Base-by-base conservation (phyloP, 2,888 invertebrate species). In the Scaeva pyrastri region DNA sequence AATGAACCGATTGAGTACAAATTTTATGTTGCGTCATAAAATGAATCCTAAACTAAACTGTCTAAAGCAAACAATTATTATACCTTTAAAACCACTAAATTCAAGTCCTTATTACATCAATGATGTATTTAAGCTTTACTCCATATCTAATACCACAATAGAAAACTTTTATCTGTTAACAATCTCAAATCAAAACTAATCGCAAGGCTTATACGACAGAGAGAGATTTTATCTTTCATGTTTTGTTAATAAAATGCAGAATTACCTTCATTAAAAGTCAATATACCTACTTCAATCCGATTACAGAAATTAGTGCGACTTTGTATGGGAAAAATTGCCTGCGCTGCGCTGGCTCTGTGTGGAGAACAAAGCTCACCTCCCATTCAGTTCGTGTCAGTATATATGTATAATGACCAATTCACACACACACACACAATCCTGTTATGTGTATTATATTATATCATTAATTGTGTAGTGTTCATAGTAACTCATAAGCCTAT, bases 401-500 rank as follows among this genome's bases (percentile, higher is more conserved):
- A 31, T 31, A 39, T 68, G 36, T 52, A 31, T 31, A 39, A 52
- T 50, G 68, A 52, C 19, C 39, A 52, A 68, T 16, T 23, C 7
- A 39, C 41, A 16, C 1, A 60, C 8, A 10, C 39, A 14, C 6
- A 1, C 11, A 52, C 5, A 23, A 14, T 39, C 21, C 14, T 48
- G 39, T 39, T 23, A n/a, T n/a, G n/a, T n/a, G n/a, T n/a, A n/a
- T n/a, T n/a, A n/a, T n/a, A n/a, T n/a, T n/a, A 72, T 36, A 41
- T 45, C 48, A 73, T 66, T 31, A 72, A 41, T 58, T 50, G 79
- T 73, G 66, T 68, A n/a, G 12, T 68, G 52, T 68, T 66, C 56
- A 82, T 68, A 58, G 76, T 31, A 31, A 31, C 31, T 31, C 31
- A 82, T 77, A 77, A 82, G 66, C 72, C n/a, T 73, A 60, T 73